A percentile compares a stretch with the other conserved stretches of the same genome.
Evolutionary conservation across 2,113 vertebrate genomes (phyloP).

Genomic region (Rostratula benghalensis): DNA sequence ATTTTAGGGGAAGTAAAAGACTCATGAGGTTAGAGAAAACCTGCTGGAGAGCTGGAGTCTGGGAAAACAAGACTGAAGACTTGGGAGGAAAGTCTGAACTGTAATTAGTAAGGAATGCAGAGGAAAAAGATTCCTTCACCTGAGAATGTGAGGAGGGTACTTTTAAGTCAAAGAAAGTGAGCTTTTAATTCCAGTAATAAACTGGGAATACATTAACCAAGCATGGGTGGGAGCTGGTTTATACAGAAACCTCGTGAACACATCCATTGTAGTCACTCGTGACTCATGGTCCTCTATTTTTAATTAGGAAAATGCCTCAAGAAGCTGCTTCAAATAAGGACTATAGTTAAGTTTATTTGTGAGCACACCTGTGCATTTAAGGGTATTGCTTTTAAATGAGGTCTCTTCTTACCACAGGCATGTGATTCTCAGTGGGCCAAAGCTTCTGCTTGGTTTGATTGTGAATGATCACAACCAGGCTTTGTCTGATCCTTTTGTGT

Average conservation of each 20-base stretch:
- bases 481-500: not conserved
- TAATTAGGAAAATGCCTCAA: not conserved
- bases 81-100: not conserved
- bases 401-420: not conserved
- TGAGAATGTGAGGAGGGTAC: not conserved
- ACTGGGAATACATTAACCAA: not conserved
- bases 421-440: not conserved
- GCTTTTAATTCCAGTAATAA: not conserved
- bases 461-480: not conserved
- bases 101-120: not conserved
- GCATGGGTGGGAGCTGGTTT: not conserved
- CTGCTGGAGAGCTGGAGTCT: not conserved
- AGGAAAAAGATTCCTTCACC: not conserved
- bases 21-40: not conserved
- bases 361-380: not conserved
- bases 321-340: not conserved
- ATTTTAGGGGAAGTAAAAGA: not conserved
- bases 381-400: not conserved
- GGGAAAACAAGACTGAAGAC: not conserved
- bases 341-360: not conserved
- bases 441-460: fast-evolving
- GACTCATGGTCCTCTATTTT: not conserved
- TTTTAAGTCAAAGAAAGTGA: not conserved
- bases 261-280: not conserved
- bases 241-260: not conserved